These are phyloP conservation scores for Drosophila tripunctata DNA, from an alignment of 2,888 invertebrate species.

Conservation along the genomic window DNA sequence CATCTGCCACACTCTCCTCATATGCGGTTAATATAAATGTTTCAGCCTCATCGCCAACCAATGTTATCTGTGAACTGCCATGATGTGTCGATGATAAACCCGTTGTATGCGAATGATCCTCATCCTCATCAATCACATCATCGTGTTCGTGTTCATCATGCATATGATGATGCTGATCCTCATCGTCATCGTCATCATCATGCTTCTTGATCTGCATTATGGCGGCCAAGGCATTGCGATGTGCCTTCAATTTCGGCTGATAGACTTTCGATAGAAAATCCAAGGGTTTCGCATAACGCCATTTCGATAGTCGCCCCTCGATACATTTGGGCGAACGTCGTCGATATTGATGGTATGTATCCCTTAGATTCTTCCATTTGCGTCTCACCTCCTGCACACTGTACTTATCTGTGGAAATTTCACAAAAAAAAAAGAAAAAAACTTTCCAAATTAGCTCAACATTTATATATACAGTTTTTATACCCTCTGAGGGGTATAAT, in stretches of 20 bases:
- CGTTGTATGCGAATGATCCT: conserved; percentile 52
- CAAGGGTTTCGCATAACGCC: conserved; percentile 82
- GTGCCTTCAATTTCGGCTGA: conserved; percentile 82
- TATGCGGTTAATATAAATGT: conserved; percentile 78
- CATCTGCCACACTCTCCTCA: conserved; percentile 79
- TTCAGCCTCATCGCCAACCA: conserved; percentile 78
- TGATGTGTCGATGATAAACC: conserved; percentile 62
- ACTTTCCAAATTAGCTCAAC: too few species aligned
- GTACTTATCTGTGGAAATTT: conserved; percentile 51
- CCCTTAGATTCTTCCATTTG: conserved; percentile 83
- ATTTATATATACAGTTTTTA: too few species aligned
- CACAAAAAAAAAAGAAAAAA: background rate
- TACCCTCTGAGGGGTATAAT: too few species aligned
- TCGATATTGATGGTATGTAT: conserved; percentile 82
- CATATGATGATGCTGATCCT: conserved; percentile 17
- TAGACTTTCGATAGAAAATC: conserved; percentile 81
- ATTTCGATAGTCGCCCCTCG: conserved; percentile 79
- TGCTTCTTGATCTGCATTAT: conserved; percentile 63
- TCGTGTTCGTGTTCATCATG: too few species aligned
- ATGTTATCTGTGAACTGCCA: conserved; percentile 67
- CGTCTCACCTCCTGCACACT: conserved; percentile 81
- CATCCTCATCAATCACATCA: conserved; percentile 65
- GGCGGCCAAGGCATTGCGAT: conserved; percentile 64
- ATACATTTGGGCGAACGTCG: conserved; percentile 79
- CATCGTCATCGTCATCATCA: conserved; percentile 61